Conservation (phyloP, 2,888 invertebrate genomes). For the Laspeyria flexula region DNA sequence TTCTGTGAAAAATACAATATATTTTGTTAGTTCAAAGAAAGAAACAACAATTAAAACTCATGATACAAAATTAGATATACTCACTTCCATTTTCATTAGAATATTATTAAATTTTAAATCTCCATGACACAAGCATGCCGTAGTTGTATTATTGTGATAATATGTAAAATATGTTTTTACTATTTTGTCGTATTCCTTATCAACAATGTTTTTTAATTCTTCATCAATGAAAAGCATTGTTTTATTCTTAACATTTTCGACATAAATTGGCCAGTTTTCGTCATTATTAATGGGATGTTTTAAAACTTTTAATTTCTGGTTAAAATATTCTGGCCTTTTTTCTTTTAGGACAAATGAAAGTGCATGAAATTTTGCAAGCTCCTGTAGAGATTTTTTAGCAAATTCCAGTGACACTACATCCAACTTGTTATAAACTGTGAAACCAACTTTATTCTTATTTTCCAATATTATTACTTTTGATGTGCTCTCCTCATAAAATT, state of each 20-base stretch:
- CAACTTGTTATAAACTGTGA: conserved; percentile 49
- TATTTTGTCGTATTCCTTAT: conserved; percentile 31
- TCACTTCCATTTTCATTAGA: background rate
- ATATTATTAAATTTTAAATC: background rate
- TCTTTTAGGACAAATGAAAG: conserved; percentile 57
- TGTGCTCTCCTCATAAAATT: conserved; percentile 52
- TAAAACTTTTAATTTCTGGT: conserved; percentile 43
- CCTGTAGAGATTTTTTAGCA: conserved; percentile 54
- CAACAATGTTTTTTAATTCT: conserved; percentile 38
- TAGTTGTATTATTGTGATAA: background rate
- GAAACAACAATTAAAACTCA: no score
- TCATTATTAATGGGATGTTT: conserved; percentile 38
- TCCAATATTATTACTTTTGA: conserved; percentile 58
- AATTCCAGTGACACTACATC: conserved; percentile 55
- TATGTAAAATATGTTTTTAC: conserved; percentile 34
- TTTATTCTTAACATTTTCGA: conserved; percentile 35
- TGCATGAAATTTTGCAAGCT: conserved; percentile 52
- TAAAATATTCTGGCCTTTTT: conserved; percentile 52
- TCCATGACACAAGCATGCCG: background rate
- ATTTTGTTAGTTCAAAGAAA: no score
- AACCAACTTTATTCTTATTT: conserved; percentile 58
- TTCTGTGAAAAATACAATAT: background rate
- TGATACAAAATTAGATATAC: background rate
- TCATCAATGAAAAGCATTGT: conserved; percentile 41
- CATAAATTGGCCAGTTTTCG: conserved; percentile 45